Evolutionary conservation across 2,888 invertebrate genomes (phyloP).

Genomic region (Drosophila prolongata): DNA sequence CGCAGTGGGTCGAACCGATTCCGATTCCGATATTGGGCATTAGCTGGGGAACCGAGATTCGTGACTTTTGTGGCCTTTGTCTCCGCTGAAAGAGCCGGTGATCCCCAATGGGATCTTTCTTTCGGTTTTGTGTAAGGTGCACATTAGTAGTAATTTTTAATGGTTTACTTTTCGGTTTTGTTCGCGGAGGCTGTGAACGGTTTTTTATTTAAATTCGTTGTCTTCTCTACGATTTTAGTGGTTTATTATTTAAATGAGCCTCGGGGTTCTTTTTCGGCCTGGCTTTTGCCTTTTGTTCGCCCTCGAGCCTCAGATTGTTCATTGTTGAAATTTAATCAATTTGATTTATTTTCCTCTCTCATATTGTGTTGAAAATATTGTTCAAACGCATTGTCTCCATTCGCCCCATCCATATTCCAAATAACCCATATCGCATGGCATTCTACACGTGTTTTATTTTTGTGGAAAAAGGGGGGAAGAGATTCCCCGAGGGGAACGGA

Average conservation of each 20-base stretch:
- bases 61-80: slow-evolving; percentile 73
- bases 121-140: slow-evolving; percentile 76
- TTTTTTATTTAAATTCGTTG: slow-evolving; percentile 65
- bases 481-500: slow-evolving; percentile 7
- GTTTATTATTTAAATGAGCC: slow-evolving; percentile 74
- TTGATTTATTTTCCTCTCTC: slow-evolving; percentile 78
- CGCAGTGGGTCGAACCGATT: slow-evolving; percentile 79
- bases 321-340: slow-evolving; percentile 80
- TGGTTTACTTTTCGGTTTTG: slow-evolving; percentile 81
- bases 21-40: slow-evolving; percentile 70
- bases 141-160: slow-evolving; percentile 83
- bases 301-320: slow-evolving; percentile 54
- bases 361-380: slow-evolving; percentile 78
- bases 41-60: slow-evolving; percentile 59
- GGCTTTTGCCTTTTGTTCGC: slow-evolving; percentile 27
- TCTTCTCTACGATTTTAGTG: slow-evolving; percentile 58
- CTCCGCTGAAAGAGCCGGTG: slow-evolving; percentile 34
- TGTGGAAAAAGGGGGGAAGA: slow-evolving; percentile 33
- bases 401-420: slow-evolving; percentile 62
- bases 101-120: slow-evolving; percentile 57
- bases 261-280: slow-evolving; percentile 31
- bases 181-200: slow-evolving; percentile 60
- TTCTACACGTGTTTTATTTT: slow-evolving; percentile 47
- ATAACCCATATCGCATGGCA: slow-evolving; percentile 63
- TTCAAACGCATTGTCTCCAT: slow-evolving; percentile 63